phyloP scores from a whole-genome alignment of 2,888 invertebrate genomes.

The Idaea straminata region DNA sequence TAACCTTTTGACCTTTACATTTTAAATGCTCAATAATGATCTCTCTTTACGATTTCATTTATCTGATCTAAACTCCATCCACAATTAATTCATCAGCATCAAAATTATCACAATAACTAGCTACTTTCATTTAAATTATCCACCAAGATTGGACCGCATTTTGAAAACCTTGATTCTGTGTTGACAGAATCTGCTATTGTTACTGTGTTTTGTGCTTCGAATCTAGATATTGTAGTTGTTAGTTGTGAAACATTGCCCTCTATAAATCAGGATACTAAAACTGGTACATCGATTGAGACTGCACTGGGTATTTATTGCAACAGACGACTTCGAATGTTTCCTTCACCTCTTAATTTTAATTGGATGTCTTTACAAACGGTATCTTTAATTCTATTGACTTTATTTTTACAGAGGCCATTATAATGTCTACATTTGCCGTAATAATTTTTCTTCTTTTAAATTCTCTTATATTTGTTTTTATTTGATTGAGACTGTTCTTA shows the following conservation, averaged over 20 bases:
- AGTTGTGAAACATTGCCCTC: conserved; percentile 31
- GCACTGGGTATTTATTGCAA: conserved; percentile 47
- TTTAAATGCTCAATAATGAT: not conserved
- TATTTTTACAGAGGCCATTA: not conserved
- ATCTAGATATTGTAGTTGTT: conserved; percentile 5
- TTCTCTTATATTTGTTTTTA: no score
- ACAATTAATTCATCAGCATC: no score
- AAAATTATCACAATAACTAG: no score
- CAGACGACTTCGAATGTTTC: conserved; percentile 41
- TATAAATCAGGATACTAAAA: conserved; percentile 35
- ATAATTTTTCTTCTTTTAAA: no score
- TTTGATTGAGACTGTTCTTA: no score
- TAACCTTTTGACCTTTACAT: not conserved
- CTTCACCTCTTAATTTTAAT: conserved; percentile 18
- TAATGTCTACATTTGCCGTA: no score
- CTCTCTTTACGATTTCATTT: no score
- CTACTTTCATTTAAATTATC: no score
- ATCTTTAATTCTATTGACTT: not conserved
- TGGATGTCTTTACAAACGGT: not conserved
- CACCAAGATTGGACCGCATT: no score
- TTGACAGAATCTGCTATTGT: not conserved
- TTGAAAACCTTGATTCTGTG: not conserved
- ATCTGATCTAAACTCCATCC: no score
- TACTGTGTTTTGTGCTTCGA: not conserved
- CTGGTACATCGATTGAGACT: conserved; percentile 46